These are phyloP conservation scores for Nymphalis urticae DNA, from an alignment of 2,888 invertebrate genomes.

Conservation along the genomic window DNA sequence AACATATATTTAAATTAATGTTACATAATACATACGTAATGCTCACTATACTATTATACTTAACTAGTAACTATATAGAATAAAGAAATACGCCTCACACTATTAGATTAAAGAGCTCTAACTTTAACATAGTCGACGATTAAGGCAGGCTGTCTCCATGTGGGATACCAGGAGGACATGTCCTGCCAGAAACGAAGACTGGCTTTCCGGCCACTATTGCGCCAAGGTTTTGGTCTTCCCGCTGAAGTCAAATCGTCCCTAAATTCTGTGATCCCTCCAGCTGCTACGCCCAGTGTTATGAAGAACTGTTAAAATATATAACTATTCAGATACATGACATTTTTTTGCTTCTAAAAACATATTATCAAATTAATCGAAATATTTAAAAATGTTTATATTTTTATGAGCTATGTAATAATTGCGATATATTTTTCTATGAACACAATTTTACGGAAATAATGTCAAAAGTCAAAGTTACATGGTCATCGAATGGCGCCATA, in stretches of 20 bases:
- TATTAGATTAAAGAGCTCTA: slow-evolving; percentile 66
- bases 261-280: slow-evolving; percentile 86
- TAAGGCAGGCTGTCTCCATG: slow-evolving; percentile 80
- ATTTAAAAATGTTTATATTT: too few relatives aligned
- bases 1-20: not conserved
- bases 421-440: too few relatives aligned
- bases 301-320: slow-evolving; percentile 78
- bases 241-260: slow-evolving; percentile 76
- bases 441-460: too few relatives aligned
- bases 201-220: slow-evolving; percentile 79
- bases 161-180: slow-evolving; percentile 79
- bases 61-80: too few relatives aligned
- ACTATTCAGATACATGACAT: too few relatives aligned
- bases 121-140: slow-evolving; percentile 84
- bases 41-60: too few relatives aligned
- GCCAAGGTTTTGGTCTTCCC: slow-evolving; percentile 84
- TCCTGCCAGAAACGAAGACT: slow-evolving; percentile 83
- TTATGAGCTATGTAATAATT: too few relatives aligned
- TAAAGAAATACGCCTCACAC: too few relatives aligned
- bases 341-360: too few relatives aligned
- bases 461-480: too few relatives aligned
- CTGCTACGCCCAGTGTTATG: slow-evolving; percentile 85
- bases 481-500: slow-evolving; percentile 71
- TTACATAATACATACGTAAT: too few relatives aligned
- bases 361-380: too few relatives aligned